A percentile compares a stretch with the other conserved stretches of the same genome.
phyloP scores from a whole-genome alignment of 1,140 invertebrate genomes.

The Halesus radiatus region DNA sequence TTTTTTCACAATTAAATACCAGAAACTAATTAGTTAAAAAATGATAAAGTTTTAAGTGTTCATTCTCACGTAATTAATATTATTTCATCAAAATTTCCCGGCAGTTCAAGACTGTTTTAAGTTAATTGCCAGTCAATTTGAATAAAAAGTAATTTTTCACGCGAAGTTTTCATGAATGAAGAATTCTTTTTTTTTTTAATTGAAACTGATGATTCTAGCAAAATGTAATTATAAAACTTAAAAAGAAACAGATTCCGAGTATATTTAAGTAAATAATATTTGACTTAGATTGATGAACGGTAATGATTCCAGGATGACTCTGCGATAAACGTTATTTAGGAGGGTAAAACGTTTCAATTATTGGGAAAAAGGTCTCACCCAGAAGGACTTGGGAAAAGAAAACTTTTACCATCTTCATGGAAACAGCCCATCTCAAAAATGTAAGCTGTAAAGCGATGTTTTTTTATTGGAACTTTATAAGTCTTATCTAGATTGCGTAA shows the following conservation, averaged over 20 bases:
- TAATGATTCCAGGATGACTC: slow-evolving; percentile 35
- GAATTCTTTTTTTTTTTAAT: slow-evolving; percentile 1
- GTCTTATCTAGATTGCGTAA: too few species aligned
- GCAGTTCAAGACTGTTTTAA: slow-evolving; percentile 2
- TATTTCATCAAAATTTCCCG: too few species aligned
- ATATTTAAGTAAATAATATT: slow-evolving; percentile 34
- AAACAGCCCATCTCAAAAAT: neutral
- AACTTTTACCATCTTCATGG: slow-evolving; percentile 21
- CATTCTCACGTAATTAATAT: too few species aligned
- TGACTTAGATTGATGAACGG: slow-evolving; percentile 42
- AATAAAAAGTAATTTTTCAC: neutral
- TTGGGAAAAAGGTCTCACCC: slow-evolving; percentile 10
- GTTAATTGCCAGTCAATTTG: slow-evolving; percentile 4
- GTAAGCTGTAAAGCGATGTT: too few species aligned
- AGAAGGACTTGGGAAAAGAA: neutral
- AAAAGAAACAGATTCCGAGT: slow-evolving; percentile 18
- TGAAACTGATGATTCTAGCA: slow-evolving; percentile 1
- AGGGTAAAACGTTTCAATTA: slow-evolving; percentile 43
- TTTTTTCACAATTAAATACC: too few species aligned
- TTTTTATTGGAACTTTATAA: too few species aligned
- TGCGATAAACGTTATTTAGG: slow-evolving; percentile 32
- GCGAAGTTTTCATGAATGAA: neutral
- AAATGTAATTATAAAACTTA: slow-evolving; percentile 23
- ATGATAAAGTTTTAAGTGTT: too few species aligned
- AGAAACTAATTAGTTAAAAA: too few species aligned